Evolutionary conservation across 2,113 vertebrate genomes (phyloP).

Genomic region (Argyrosomus japonicus): DNA sequence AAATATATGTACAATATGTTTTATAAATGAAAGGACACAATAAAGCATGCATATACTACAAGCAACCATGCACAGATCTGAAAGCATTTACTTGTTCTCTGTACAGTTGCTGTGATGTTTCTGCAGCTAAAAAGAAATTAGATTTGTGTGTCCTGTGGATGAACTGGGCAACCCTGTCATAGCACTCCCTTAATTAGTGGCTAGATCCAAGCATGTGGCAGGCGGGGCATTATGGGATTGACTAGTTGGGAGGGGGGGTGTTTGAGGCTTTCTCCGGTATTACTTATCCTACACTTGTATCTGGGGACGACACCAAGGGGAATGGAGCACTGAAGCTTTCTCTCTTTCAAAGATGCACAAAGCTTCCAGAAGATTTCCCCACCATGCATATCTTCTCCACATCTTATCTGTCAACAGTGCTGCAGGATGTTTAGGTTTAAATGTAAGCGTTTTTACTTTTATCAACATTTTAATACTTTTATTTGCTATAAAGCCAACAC

Average conservation of each 20-base stretch:
- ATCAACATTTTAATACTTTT: not conserved
- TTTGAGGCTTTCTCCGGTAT: constrained; percentile 45
- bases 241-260: constrained; percentile 2
- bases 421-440: not conserved
- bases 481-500: not conserved
- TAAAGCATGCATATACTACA: not conserved
- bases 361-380: constrained; percentile 20
- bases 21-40: not conserved
- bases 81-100: not conserved
- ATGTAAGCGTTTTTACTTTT: not conserved
- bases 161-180: constrained; percentile 67
- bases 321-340: constrained; percentile 32
- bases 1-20: too few species aligned
- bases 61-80: constrained; percentile 4
- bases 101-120: not conserved
- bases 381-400: not conserved
- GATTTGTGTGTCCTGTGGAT: constrained; percentile 71
- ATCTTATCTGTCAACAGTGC: constrained; percentile 1
- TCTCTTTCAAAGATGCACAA: constrained; percentile 7
- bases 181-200: constrained; percentile 80
- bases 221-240: constrained; percentile 54
- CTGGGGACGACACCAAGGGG: constrained; percentile 26
- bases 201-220: constrained; percentile 69
- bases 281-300: constrained; percentile 57
- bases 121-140: constrained; percentile 33